Evolutionary conservation across 2,113 vertebrate species (phyloP).

Genomic region (Parotia lawesii): DNA sequence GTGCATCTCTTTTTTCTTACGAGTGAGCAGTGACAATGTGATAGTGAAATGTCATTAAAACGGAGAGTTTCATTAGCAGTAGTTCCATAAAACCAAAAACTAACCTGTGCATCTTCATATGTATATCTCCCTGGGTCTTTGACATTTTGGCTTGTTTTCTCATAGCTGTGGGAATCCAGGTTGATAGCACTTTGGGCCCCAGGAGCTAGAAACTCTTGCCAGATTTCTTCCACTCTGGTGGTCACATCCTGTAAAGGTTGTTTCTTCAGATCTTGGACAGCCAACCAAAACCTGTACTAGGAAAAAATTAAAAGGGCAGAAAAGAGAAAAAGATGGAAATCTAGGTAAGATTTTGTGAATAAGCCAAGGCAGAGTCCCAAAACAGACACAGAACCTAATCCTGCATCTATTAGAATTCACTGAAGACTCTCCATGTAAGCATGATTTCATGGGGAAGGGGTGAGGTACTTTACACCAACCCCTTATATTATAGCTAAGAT

Average conservation of each 20-base stretch:
- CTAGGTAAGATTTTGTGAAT: not conserved
- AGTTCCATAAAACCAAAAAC: constrained; percentile 20
- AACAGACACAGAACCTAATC: not conserved
- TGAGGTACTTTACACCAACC: not conserved
- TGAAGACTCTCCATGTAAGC: not conserved
- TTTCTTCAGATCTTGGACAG: constrained; percentile 92
- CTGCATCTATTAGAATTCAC: not conserved
- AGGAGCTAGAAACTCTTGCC: constrained; percentile 94
- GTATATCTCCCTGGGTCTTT: constrained; percentile 93
- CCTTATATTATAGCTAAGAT: not conserved
- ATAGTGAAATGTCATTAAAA: not conserved
- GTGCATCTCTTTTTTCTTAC: not conserved
- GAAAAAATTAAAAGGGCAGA: not conserved
- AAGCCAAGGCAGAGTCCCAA: not conserved
- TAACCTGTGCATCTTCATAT: constrained; percentile 95
- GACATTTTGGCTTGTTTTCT: constrained; percentile 94
- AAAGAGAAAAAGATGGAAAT: not conserved
- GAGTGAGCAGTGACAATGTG: not conserved
- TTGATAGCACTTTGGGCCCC: constrained; percentile 94
- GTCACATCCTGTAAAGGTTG: constrained; percentile 87
- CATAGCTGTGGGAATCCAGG: constrained; percentile 95
- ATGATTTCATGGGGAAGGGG: not conserved
- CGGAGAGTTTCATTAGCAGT: not conserved
- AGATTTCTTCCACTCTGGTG: constrained; percentile 88
- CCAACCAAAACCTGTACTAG: constrained; percentile 88